A percentile compares a stretch with the other conserved stretches of the same genome.
phyloP scores from a whole-genome alignment of 1,140 invertebrate genomes.

The Bombyx mandarina region DNA sequence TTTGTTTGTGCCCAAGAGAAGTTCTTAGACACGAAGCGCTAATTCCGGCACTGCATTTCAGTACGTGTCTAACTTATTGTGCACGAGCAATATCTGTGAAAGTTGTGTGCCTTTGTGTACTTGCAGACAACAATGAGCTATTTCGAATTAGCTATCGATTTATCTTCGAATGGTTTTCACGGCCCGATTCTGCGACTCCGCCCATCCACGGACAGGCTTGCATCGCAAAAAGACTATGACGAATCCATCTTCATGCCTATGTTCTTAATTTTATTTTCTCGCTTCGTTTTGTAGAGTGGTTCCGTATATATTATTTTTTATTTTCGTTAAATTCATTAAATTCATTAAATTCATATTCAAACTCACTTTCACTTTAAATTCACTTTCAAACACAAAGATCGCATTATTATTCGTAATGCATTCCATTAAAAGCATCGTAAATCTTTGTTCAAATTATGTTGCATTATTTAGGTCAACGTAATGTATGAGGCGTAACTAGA shows the following conservation, averaged over 20 bases:
- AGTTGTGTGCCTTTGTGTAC: slow-evolving; percentile 56
- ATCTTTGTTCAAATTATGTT: too few relatives aligned
- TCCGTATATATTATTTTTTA: too few relatives aligned
- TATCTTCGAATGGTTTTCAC: slow-evolving; percentile 45
- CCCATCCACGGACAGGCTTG: slow-evolving; percentile 14
- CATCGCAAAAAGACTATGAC: slow-evolving; percentile 15
- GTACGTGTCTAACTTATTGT: slow-evolving; percentile 32
- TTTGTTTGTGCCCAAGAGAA: background rate
- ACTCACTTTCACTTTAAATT: too few relatives aligned
- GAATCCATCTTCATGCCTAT: slow-evolving; percentile 1
- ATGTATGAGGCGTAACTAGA: too few relatives aligned
- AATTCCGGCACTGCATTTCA: slow-evolving; percentile 3
- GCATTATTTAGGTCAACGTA: too few relatives aligned
- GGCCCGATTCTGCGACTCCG: slow-evolving; percentile 11
- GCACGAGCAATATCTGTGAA: slow-evolving; percentile 44
- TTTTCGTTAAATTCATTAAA: too few relatives aligned
- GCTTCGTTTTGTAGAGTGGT: background rate
- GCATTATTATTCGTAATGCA: too few relatives aligned
- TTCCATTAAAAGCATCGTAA: too few relatives aligned
- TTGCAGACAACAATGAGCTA: slow-evolving; percentile 61
- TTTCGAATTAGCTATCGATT: slow-evolving; percentile 64
- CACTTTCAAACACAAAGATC: too few relatives aligned
- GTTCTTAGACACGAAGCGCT: background rate
- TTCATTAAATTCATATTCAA: too few relatives aligned
- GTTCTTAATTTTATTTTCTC: slow-evolving; percentile 4